phyloP scores from a whole-genome alignment of 2,113 vertebrate genomes.

The Melanerpes formicivorus region DNA sequence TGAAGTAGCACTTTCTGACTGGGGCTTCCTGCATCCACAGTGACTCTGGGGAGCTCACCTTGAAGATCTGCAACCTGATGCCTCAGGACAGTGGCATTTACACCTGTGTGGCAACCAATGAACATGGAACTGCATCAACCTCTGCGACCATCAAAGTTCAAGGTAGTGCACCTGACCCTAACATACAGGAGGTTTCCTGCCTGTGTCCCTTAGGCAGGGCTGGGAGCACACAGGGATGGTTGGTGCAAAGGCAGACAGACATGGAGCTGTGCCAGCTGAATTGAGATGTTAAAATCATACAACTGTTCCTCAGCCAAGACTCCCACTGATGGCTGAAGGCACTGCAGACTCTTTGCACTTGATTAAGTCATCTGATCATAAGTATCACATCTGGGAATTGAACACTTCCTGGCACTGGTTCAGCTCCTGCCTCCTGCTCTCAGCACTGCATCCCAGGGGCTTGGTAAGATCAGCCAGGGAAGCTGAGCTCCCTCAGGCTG shows the following conservation, averaged over 20 bases:
- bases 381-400: background rate
- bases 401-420: background rate
- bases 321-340: background rate
- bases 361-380: background rate
- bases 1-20: background rate
- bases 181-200: background rate
- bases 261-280: background rate
- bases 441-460: background rate
- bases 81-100: conserved; percentile 98
- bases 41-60: conserved; percentile 91
- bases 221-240: background rate
- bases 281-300: background rate
- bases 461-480: fast-evolving
- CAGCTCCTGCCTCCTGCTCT: background rate
- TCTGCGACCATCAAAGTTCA: conserved; percentile 97
- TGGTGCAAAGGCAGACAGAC: background rate
- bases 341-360: background rate
- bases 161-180: conserved; percentile 74
- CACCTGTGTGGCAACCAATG: conserved; percentile 92
- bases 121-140: conserved; percentile 88
- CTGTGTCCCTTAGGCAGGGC: background rate
- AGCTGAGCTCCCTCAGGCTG: background rate
- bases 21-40: conserved; percentile 66
- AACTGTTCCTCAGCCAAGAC: background rate
- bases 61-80: conserved; percentile 97